A percentile compares a stretch with the other conserved stretches of the same genome.
phyloP scores from a whole-genome alignment of 2,888 invertebrate species.

The Drosophila longiperda region DNA sequence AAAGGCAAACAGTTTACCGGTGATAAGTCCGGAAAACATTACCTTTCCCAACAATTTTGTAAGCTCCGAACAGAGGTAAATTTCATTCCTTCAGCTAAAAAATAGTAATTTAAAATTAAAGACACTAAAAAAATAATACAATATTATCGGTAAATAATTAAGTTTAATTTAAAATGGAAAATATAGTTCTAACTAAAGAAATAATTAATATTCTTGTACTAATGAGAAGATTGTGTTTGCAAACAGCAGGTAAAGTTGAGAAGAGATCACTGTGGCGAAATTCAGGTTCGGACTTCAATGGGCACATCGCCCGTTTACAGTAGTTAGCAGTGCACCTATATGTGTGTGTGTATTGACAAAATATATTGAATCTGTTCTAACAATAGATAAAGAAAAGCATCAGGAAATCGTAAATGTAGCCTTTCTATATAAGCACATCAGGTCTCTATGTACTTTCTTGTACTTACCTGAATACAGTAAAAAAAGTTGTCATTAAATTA shows the following conservation, averaged over 20 bases:
- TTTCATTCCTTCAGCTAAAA: neutral
- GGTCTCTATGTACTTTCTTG: too few species aligned
- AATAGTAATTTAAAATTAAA: neutral
- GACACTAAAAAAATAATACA: neutral
- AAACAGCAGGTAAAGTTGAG: too few species aligned
- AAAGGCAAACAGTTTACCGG: slow-evolving; percentile 93
- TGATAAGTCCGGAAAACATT: slow-evolving; percentile 92
- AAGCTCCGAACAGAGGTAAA: slow-evolving; percentile 84
- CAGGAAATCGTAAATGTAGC: too few species aligned
- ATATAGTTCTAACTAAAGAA: accelerated
- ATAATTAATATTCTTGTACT: neutral
- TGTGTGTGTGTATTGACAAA: neutral
- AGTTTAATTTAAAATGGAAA: neutral
- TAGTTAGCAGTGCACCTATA: too few species aligned
- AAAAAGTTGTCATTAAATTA: too few species aligned
- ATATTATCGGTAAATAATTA: neutral
- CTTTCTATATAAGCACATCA: too few species aligned
- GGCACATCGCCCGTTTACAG: too few species aligned
- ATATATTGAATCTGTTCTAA: neutral
- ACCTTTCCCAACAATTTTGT: slow-evolving; percentile 89
- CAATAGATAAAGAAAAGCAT: too few species aligned
- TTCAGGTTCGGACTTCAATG: too few species aligned
- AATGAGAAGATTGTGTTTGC: too few species aligned
- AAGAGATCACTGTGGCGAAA: too few species aligned
- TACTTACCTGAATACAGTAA: too few species aligned